Evolutionary conservation across 2,888 invertebrate genomes (phyloP), one percentile per base, ranked within the genome.

Genomic region (Morpho achilles): DNA sequence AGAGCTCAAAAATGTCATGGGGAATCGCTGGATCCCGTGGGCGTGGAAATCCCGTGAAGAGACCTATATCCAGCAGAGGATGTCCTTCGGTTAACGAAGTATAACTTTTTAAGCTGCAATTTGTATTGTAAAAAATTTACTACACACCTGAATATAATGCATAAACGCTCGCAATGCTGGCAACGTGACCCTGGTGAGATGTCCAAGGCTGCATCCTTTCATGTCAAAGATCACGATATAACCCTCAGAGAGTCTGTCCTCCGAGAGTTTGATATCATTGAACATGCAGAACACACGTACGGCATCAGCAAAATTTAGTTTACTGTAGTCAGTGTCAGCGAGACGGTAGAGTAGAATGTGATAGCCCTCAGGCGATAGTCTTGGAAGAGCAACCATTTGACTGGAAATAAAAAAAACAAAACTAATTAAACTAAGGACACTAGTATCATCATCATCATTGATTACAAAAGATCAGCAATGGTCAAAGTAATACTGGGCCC

Each of bases 151-250:
- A 67, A 94, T 94, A 72, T 94, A 94, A 63, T 90, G 77, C 93
- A 94, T 93, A 72, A 94, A 94, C 2, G 93, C 92, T 66, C 93
- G 82, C 39, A 94, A 73, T 2, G 93, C 92, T 0, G 93, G 93
- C 54, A 94, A 72, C 50, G 92, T 93, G 8, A 94, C 93, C 67
- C 93, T 83, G 0, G 94, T 93, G 55, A 94, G 75, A 75, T 94
- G 94, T 0, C 93, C 93, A n/a, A 94, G 77, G 49, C 91, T 91
- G 65, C 93, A 92, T 16, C 93, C 93, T 76, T 93, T 93, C 93
- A 94, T 94, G 70, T 94, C 94, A 68, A 94, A 94, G 62, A 94
- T 88, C 40, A 94, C 93, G 56, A 94, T 87, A 71, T 94, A 94
- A 0, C 89, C 93, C 47, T 91, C 91, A 10, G 88, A 85, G 45